These are phyloP conservation scores for Drosophila paramelanica DNA, from an alignment of 2,888 invertebrate species.

Conservation along the genomic window DNA sequence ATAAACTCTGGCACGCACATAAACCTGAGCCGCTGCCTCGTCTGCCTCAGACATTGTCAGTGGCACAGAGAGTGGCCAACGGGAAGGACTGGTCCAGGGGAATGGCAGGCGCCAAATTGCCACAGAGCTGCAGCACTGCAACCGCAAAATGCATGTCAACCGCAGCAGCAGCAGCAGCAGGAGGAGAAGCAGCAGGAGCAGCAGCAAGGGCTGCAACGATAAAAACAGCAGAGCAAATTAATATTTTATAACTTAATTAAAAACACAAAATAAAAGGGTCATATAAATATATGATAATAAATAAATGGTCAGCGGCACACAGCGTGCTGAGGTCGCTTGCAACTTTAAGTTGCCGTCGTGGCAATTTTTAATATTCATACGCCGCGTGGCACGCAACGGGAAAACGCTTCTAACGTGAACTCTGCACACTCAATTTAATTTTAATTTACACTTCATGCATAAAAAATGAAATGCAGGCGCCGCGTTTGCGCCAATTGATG, in stretches of 20 bases:
- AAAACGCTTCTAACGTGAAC: slow-evolving; percentile 31
- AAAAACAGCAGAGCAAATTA: slow-evolving; percentile 63
- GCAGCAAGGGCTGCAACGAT: background rate
- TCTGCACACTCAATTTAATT: slow-evolving; percentile 71
- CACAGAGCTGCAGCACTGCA: slow-evolving; percentile 42
- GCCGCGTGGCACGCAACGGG: slow-evolving; percentile 40
- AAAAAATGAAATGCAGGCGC: slow-evolving; percentile 64
- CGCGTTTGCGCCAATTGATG: slow-evolving; percentile 40
- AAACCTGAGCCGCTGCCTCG: slow-evolving; percentile 43
- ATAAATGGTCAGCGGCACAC: slow-evolving; percentile 43
- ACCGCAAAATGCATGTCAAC: slow-evolving; percentile 78
- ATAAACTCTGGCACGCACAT: slow-evolving; percentile 49
- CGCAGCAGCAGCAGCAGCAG: slow-evolving; percentile 46
- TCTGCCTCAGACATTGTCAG: slow-evolving; percentile 34
- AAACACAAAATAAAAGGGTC: slow-evolving; percentile 62
- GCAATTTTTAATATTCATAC: slow-evolving; percentile 64
- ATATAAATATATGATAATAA: slow-evolving; percentile 59
- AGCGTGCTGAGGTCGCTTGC: slow-evolving; percentile 40
- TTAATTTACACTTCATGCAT: slow-evolving; percentile 74
- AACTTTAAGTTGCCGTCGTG: slow-evolving; percentile 54
- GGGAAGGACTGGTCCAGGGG: slow-evolving; percentile 6
- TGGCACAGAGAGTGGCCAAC: slow-evolving; percentile 23
- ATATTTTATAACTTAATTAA: slow-evolving; percentile 79
- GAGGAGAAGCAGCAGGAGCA: background rate
- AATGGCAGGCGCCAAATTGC: slow-evolving; percentile 21